Evolutionary conservation across 2,888 invertebrate genomes (phyloP).

Genomic region (Sphecodes monilicornis): DNA sequence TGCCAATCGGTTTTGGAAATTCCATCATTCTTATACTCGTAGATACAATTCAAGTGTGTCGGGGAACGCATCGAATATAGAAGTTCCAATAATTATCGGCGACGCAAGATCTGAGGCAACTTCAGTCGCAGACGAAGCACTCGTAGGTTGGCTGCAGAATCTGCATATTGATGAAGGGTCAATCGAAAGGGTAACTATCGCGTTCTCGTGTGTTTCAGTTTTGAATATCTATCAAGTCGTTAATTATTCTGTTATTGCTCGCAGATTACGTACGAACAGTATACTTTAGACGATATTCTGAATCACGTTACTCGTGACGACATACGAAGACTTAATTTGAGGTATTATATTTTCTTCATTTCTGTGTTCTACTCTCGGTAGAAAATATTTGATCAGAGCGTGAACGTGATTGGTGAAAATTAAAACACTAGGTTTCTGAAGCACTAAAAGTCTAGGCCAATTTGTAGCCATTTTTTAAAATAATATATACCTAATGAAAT

Average conservation of each 20-base stretch:
- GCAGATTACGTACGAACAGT: constrained; percentile 90
- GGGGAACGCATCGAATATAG: constrained; percentile 67
- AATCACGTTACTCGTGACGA: constrained; percentile 93
- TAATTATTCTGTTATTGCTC: constrained; percentile 55
- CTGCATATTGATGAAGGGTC: constrained; percentile 89
- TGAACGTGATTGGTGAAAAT: background rate
- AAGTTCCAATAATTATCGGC: constrained; percentile 77
- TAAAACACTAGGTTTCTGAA: too few relatives aligned
- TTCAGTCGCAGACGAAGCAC: constrained; percentile 84
- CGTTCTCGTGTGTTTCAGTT: background rate
- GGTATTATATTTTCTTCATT: constrained; percentile 85
- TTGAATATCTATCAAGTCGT: background rate
- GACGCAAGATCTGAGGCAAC: constrained; percentile 77
- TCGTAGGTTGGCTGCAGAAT: constrained; percentile 90
- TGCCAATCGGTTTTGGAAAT: background rate
- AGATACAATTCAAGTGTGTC: constrained; percentile 75
- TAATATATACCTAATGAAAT: too few relatives aligned
- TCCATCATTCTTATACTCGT: constrained; percentile 9
- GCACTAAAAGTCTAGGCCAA: too few relatives aligned
- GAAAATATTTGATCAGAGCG: background rate
- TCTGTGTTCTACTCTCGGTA: background rate
- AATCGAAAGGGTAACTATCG: constrained; percentile 86
- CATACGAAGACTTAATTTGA: constrained; percentile 91
- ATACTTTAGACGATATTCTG: constrained; percentile 92
- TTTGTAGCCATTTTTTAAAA: too few relatives aligned